These are phyloP conservation scores for Chiroxiphia lanceolata DNA, from an alignment of 2,797 vertebrate genomes.

Conservation along the genomic window DNA sequence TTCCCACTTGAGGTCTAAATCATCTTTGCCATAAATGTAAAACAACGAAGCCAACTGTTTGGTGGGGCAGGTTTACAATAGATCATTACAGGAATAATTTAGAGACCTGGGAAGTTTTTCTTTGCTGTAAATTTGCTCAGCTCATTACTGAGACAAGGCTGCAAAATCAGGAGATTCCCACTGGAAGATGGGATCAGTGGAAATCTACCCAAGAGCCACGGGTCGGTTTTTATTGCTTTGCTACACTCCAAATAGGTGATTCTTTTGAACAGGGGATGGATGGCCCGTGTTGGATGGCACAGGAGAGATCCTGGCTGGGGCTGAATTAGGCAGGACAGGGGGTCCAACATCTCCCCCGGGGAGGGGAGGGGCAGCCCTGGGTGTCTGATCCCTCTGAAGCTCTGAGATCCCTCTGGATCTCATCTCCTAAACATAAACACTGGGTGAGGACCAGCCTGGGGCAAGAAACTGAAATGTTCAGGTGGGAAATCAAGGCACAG, in stretches of 20 bases:
- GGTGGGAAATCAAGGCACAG: background rate
- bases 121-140: conserved; percentile 5
- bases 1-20: conserved; percentile 59
- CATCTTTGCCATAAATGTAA: conserved; percentile 49
- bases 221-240: background rate
- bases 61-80: conserved; percentile 34
- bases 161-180: conserved; percentile 15
- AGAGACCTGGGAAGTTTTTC: conserved; percentile 30
- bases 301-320: background rate
- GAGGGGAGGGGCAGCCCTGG: no score
- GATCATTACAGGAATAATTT: conserved; percentile 34
- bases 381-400: background rate
- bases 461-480: background rate
- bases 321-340: background rate
- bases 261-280: background rate
- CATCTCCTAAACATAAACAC: background rate
- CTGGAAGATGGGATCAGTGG: background rate
- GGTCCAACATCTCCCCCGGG: background rate
- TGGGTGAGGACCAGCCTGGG: background rate
- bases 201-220: background rate
- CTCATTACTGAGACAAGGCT: conserved; percentile 11
- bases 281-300: background rate
- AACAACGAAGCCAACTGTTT: conserved; percentile 48
- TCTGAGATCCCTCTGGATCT: background rate
- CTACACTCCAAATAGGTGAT: background rate